Evolutionary conservation across 1,140 invertebrate genomes (phyloP).

Genomic region (Hycleus phaleratus): DNA sequence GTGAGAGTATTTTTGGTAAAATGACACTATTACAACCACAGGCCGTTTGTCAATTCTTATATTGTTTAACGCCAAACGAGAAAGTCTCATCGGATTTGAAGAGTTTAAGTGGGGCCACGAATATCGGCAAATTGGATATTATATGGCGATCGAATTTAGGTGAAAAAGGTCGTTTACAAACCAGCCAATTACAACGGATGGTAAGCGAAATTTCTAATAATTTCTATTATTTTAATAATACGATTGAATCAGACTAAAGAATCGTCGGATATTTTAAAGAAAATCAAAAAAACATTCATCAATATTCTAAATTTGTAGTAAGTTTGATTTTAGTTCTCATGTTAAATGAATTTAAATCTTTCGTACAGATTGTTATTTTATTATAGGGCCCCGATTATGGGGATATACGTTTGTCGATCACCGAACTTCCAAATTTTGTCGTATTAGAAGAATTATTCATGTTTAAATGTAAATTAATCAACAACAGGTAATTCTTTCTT

Average conservation of each 20-base stretch:
- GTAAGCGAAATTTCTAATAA: constrained; percentile 41
- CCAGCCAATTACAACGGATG: constrained; percentile 87
- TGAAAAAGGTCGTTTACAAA: constrained; percentile 90
- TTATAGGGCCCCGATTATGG: constrained; percentile 75
- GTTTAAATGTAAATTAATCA: constrained; percentile 75
- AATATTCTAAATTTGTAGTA: neutral
- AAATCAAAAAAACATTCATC: constrained; percentile 3
- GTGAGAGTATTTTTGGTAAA: constrained; percentile 73
- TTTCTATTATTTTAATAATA: neutral
- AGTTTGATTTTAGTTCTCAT: too few relatives aligned
- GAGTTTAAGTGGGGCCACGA: constrained; percentile 71
- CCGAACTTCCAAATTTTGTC: constrained; percentile 74
- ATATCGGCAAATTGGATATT: constrained; percentile 95
- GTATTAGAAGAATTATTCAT: constrained; percentile 72
- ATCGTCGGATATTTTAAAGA: constrained; percentile 1
- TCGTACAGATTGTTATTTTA: constrained; percentile 15
- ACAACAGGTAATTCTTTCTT: constrained; percentile 61
- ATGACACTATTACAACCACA: constrained; percentile 73
- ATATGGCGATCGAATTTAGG: constrained; percentile 95
- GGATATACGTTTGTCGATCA: constrained; percentile 75
- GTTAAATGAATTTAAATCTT: too few relatives aligned
- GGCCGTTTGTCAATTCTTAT: constrained; percentile 85
- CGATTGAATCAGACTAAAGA: constrained; percentile 1
- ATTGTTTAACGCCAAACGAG: constrained; percentile 75
- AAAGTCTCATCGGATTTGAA: constrained; percentile 66